phyloP scores from a whole-genome alignment of 2,113 vertebrate species.

The Thinocorus orbignyianus region DNA sequence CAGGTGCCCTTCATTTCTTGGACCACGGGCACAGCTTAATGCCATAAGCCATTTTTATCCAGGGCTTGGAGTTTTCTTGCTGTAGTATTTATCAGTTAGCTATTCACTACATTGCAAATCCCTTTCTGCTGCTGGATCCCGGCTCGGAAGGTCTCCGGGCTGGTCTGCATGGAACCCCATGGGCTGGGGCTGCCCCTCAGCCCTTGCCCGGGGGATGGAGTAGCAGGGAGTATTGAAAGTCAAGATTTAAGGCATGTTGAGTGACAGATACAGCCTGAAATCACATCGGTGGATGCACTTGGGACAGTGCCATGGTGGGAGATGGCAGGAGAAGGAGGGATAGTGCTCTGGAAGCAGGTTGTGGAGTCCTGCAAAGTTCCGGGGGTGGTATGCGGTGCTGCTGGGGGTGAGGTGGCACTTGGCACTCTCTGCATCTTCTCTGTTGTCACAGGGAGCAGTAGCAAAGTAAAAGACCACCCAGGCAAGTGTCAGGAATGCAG shows the following conservation, averaged over 20 bases:
- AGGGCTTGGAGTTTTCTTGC: not conserved
- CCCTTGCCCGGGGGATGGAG: not conserved
- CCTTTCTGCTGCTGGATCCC: not conserved
- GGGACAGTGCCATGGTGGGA: rapidly evolving
- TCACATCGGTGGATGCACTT: not conserved
- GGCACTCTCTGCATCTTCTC: too few species aligned
- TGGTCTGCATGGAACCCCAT: not conserved
- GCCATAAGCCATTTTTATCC: not conserved
- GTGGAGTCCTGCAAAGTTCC: not conserved
- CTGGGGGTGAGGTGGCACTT: not conserved
- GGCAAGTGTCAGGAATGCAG: not conserved
- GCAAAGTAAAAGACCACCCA: not conserved
- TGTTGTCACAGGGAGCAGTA: too few species aligned
- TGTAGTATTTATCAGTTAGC: not conserved
- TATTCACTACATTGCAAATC: not conserved
- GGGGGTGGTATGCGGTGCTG: not conserved
- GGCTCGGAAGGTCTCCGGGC: not conserved
- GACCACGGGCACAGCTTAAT: not conserved
- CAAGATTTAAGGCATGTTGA: not conserved
- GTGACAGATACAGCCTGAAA: not conserved
- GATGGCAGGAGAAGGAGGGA: not conserved
- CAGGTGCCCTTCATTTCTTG: not conserved
- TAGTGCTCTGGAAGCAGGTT: not conserved
- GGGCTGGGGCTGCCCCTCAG: not conserved
- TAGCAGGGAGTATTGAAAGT: not conserved